These are phyloP conservation scores for Autographa gamma DNA, from an alignment of 2,888 invertebrate species.

Conservation along the genomic window DNA sequence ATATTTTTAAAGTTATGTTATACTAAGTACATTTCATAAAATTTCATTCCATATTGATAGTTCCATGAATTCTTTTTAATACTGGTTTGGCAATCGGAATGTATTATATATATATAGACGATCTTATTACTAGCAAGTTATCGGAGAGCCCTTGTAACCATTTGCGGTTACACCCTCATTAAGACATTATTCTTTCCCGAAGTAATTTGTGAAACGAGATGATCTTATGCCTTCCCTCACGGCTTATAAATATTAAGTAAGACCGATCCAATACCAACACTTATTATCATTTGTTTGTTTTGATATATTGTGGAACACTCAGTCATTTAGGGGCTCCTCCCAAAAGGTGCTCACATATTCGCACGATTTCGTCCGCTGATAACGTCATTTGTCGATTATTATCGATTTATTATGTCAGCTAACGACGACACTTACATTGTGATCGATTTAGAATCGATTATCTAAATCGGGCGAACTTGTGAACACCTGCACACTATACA, in stretches of 20 bases:
- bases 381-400: neutral
- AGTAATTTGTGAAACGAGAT: conserved; percentile 39
- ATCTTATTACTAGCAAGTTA: conserved; percentile 34
- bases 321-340: conserved; percentile 45
- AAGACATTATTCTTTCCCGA: conserved; percentile 29
- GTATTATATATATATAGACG: conserved; percentile 31
- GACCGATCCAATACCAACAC: conserved; percentile 35
- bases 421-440: neutral
- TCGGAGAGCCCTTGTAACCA: conserved; percentile 28
- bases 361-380: neutral
- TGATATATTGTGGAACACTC: conserved; percentile 52
- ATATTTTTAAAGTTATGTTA: conserved; percentile 33
- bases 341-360: conserved; percentile 2
- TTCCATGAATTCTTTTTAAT: conserved; percentile 49
- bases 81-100: conserved; percentile 57
- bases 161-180: conserved; percentile 20
- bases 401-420: neutral
- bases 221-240: conserved; percentile 1
- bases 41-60: conserved; percentile 32
- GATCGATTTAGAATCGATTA: neutral
- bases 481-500: conserved; percentile 20
- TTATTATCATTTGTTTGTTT: conserved; percentile 34
- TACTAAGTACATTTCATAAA: conserved; percentile 34
- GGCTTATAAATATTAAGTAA: conserved; percentile 38
- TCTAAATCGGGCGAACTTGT: neutral